phyloP scores from a whole-genome alignment of 1,140 invertebrate species.

The Papilio xuthus region DNA sequence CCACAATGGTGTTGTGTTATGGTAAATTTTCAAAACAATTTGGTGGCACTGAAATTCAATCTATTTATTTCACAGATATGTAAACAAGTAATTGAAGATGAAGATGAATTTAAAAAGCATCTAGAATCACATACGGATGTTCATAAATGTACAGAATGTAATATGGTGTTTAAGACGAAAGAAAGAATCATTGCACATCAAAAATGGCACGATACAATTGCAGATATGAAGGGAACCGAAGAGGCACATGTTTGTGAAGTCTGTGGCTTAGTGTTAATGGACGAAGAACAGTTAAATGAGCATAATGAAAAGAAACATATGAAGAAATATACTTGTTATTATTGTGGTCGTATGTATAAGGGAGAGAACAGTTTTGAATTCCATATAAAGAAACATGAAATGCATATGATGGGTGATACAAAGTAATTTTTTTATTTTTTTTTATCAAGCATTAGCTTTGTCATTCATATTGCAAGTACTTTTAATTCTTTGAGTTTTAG shows the following conservation, averaged over 20 bases:
- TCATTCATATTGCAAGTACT: too few species aligned
- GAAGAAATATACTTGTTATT: conserved; percentile 71
- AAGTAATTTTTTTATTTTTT: too few species aligned
- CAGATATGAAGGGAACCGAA: conserved; percentile 42
- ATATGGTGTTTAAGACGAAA: conserved; percentile 64
- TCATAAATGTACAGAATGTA: conserved; percentile 61
- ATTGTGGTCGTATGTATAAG: conserved; percentile 71
- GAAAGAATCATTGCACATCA: conserved; percentile 65
- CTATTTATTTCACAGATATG: conserved; percentile 56
- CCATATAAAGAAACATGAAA: conserved; percentile 75
- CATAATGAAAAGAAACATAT: conserved; percentile 64
- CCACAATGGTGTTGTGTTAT: too few species aligned
- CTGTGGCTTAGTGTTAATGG: conserved; percentile 60
- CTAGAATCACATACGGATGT: conserved; percentile 62
- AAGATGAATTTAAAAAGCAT: conserved; percentile 63
- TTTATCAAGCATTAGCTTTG: too few species aligned
- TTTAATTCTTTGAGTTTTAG: too few species aligned
- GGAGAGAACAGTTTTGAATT: conserved; percentile 64
- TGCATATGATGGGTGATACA: conserved; percentile 48
- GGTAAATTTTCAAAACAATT: too few species aligned
- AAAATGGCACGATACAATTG: conserved; percentile 59
- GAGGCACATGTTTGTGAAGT: conserved; percentile 64
- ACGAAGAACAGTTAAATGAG: conserved; percentile 52
- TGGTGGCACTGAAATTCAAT: not conserved
- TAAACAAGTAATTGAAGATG: conserved; percentile 62